Evolutionary conservation across 1,140 invertebrate genomes (phyloP), one percentile per base, ranked within the genome.

Genomic region (Lysiphlebus fabarum): DNA sequence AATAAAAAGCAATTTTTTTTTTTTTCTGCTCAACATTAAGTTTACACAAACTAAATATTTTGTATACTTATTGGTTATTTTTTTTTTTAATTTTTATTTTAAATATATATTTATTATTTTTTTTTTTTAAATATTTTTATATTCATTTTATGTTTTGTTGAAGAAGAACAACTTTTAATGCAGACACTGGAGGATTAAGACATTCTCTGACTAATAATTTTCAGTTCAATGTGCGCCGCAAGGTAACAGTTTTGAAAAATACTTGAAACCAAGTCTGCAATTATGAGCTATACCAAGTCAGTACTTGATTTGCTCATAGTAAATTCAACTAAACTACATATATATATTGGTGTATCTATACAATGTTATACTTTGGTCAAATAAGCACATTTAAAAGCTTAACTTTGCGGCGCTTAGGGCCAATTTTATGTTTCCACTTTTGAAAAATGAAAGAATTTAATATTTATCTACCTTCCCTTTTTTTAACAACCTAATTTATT

Each of bases 241-340:
- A 75, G 76, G 69, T 77, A 70, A 62, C 34, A 51, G 38, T n/a
- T 37, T 51, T 63, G 61, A 67, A 67, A n/a, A 67, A 63, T 65
- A 47, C 62, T 61, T 64, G 65, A 64, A 70, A 4, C 17, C 17
- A 26, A 26, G 65, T 75, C 74, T 79, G 65, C 76, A 79, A 79
- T 79, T 79, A 79, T 72, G 74, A 77, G 74, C 75, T 67, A 77
- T 79, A 79, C 66, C 70, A 73, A 67, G 72, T 76, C 75, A 71
- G 66, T 57, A 61, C 68, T 50, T 41, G 65, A 68, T 4, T 61
- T 43, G 62, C 74, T 75, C 75, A 68, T 79, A 79, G 77, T 75
- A 71, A 79, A 77, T 74, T 68, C 69, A 72, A 26, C 68, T 76
- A 77, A 77, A 79, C 75, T 77, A 69, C 73, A 60, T 63, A 62